phyloP scores from a whole-genome alignment of 2,797 vertebrate genomes.

The Rhinoraja longicauda region DNA sequence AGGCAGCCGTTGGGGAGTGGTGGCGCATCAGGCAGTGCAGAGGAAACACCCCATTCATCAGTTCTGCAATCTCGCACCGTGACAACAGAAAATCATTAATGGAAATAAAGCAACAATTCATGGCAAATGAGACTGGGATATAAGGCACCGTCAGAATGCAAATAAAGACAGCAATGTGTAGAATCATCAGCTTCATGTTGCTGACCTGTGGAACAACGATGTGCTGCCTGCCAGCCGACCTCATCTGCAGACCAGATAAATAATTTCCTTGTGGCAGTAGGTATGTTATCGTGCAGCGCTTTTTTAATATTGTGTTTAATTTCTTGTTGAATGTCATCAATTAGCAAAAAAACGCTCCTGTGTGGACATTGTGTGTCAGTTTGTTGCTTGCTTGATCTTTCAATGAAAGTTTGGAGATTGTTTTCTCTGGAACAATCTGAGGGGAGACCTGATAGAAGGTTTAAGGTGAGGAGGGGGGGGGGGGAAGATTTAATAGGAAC shows the following conservation, averaged over 20 bases:
- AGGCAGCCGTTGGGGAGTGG: not conserved
- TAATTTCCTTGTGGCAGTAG: not conserved
- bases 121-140: not conserved
- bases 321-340: not conserved
- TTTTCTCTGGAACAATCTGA: too few species aligned
- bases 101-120: constrained; percentile 24
- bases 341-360: too few species aligned
- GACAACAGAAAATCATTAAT: constrained; percentile 21
- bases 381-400: too few species aligned
- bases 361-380: too few species aligned
- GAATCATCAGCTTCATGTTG: not conserved
- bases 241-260: not conserved
- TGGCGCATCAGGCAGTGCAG: not conserved
- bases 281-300: not conserved
- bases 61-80: not conserved
- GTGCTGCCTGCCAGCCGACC: not conserved
- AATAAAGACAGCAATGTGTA: not conserved
- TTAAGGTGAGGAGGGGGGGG: too few species aligned
- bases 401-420: too few species aligned
- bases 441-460: too few species aligned
- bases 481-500: too few species aligned
- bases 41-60: not conserved
- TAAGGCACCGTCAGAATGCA: not conserved
- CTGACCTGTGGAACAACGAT: not conserved
- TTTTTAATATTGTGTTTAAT: not conserved